These are phyloP conservation scores for Dynastes maya DNA, from an alignment of 2,888 invertebrate species.

Conservation along the genomic window DNA sequence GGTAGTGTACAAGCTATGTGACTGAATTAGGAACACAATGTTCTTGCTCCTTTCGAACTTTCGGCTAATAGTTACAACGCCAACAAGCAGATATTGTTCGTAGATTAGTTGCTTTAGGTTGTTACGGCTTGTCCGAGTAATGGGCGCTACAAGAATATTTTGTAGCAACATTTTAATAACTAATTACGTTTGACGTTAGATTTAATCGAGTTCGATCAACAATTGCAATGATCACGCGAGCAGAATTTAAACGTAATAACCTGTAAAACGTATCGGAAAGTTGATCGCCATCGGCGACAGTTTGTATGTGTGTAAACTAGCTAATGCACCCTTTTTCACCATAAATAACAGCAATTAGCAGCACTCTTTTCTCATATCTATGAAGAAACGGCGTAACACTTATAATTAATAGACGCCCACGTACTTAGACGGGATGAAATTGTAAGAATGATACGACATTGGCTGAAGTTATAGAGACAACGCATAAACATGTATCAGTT, in stretches of 20 bases:
- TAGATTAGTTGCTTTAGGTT: slow-evolving; percentile 9
- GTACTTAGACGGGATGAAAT: neutral
- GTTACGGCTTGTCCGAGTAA: neutral
- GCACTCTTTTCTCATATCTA: slow-evolving; percentile 10
- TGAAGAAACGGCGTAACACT: slow-evolving; percentile 8
- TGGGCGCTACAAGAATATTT: neutral
- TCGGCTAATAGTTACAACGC: slow-evolving; percentile 3
- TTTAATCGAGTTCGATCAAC: slow-evolving; percentile 17
- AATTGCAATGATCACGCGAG: slow-evolving; percentile 9
- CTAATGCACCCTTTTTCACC: neutral
- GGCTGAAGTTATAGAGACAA: neutral
- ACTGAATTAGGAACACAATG: neutral
- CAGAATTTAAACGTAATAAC: slow-evolving; percentile 3
- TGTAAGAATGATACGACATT: neutral
- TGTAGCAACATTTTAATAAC: slow-evolving; percentile 6
- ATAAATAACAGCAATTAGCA: slow-evolving; percentile 16
- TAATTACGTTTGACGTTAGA: slow-evolving; percentile 16
- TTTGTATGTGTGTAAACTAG: slow-evolving; percentile 7
- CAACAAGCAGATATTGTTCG: slow-evolving; percentile 10
- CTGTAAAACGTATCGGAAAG: slow-evolving; percentile 7
- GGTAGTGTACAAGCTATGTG: neutral
- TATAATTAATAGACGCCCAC: slow-evolving; percentile 38
- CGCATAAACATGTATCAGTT: too few relatives aligned
- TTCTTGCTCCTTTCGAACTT: neutral
- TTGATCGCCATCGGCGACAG: slow-evolving; percentile 20